Conservation (phyloP, 2,888 invertebrate species). For the Nysson spinosus region DNA sequence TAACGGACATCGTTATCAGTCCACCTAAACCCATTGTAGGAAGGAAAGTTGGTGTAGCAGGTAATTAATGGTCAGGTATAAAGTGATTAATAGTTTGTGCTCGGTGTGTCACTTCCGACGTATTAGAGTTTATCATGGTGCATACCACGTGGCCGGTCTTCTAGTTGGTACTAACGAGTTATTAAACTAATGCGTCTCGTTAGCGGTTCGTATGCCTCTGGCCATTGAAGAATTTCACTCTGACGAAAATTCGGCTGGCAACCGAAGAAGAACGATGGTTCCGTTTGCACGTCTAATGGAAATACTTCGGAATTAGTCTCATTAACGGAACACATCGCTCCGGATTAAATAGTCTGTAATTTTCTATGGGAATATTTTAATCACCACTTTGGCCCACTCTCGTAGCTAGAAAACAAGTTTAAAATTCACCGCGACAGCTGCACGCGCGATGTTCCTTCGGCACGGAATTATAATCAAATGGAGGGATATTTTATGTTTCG, state of each 20-base stretch:
- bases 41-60: constrained; percentile 27
- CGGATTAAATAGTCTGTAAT: no score
- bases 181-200: constrained; percentile 64
- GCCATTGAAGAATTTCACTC: constrained; percentile 31
- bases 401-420: no score
- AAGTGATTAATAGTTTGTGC: constrained; percentile 44
- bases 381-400: no score
- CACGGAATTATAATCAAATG: no score
- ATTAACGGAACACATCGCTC: constrained; percentile 38
- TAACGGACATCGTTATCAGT: neutral
- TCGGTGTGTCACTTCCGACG: constrained; percentile 21
- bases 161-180: constrained; percentile 52
- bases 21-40: neutral
- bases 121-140: constrained; percentile 37
- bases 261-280: neutral
- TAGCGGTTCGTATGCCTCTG: constrained; percentile 29
- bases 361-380: no score
- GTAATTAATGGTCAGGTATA: constrained; percentile 49
- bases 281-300: neutral
- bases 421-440: no score
- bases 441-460: no score
- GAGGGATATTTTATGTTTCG: no score
- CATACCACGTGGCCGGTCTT: constrained; percentile 18
- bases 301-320: constrained; percentile 43
- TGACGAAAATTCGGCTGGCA: constrained; percentile 19